Evolutionary conservation across 2,888 invertebrate genomes (phyloP).

Genomic region (Nomada lathburiana): DNA sequence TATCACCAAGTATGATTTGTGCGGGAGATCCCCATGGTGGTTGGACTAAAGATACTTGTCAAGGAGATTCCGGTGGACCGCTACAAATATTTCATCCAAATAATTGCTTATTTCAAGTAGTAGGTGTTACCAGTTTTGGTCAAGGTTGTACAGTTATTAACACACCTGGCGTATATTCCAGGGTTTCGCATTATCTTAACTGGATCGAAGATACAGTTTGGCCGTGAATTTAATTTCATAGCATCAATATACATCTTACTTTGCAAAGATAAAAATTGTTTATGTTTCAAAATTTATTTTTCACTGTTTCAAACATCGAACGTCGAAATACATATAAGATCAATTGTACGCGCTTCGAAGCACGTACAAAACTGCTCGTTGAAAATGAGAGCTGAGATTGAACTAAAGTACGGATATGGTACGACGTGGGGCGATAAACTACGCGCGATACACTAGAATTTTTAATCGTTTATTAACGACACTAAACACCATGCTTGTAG

Average conservation of each 20-base stretch:
- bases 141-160: constrained; percentile 83
- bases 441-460: no score
- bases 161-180: constrained; percentile 84
- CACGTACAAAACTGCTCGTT: no score
- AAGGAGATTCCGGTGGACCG: constrained; percentile 81
- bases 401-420: no score
- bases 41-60: constrained; percentile 78
- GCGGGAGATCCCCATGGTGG: constrained; percentile 83
- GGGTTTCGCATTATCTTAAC: constrained; percentile 81
- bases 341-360: no score
- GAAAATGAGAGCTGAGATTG: no score
- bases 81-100: constrained; percentile 76
- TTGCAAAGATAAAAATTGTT: constrained; percentile 63
- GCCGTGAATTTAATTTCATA: constrained; percentile 62
- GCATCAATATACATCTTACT: constrained; percentile 22
- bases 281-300: constrained; percentile 42
- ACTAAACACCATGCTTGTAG: no score
- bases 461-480: no score
- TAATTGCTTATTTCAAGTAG: constrained; percentile 83
- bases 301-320: constrained; percentile 29
- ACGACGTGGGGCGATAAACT: no score
- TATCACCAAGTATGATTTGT: constrained; percentile 84
- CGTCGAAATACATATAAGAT: constrained; percentile 39
- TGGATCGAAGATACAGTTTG: constrained; percentile 85
- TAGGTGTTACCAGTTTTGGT: constrained; percentile 85